Evolutionary conservation across 2,888 invertebrate species (phyloP), one percentile per base, ranked within the genome.

Genomic region (Megaustenia siamemsis): DNA sequence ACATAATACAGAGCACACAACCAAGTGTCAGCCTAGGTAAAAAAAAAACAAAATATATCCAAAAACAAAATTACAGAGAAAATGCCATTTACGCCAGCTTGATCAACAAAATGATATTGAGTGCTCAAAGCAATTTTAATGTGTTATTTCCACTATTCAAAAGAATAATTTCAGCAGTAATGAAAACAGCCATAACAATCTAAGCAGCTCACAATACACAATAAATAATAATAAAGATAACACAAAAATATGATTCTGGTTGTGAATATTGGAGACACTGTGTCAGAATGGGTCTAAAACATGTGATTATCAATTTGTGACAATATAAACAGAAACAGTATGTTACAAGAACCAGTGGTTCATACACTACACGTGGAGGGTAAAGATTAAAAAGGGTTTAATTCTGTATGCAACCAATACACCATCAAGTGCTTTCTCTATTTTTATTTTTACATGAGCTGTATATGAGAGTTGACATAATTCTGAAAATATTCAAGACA

Each of bases 1-100:
- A 43, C 49, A 28, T 63, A 69, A 71, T 76, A 75, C 5, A 43
- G 32, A 35, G 69, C 32, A 45, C 56, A 80, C 35, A 78, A 32
- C 66, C 84, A 73, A 60, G 56, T 63, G 66, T 66, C 28, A 49
- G 49, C 76, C 77, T 82, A 77, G n/a, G 78, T n/a, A 56, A 32
- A 60, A 56, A 43, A 1, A 77, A 28, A 53, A 80, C 45, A 73
- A 45, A 24, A n/a, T n/a, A n/a, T n/a, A n/a, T n/a, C 38, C 68
- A 18, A 79, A 53, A 83, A 38, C 35, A 56, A 73, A 56, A 81
- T 8, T 21, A 40, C 49, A 32, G 63, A 66, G 40, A 80, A 60
- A 45, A 18, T 28, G 49, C 40, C 66, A n/a, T n/a, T 53, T 53
- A 45, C 63, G 66, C 24, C 32, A 6, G 53, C 18, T 32, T 35